Evolutionary conservation across 2,113 vertebrate genomes (phyloP), one percentile per base, ranked within the genome.

Genomic region (Passer montanus): DNA sequence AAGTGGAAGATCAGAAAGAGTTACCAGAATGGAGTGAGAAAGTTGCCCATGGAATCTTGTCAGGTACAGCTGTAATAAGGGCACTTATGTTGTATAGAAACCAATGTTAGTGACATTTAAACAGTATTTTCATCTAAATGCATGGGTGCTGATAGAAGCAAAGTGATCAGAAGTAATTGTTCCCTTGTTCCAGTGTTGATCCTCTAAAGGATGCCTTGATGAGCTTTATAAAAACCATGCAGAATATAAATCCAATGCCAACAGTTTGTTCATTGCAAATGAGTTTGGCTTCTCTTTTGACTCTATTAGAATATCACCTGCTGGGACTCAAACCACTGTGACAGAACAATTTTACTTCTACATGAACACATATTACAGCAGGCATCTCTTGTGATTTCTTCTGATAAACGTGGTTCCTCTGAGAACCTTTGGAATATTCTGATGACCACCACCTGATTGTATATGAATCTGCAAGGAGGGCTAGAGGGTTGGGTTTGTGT

Each of bases 11-110:
- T 52, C 50, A 96, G 44, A 98, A 97, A 90, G 96, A 97, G 49
- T 91, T 99, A 56, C 99, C 99, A 10, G 99, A 99, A 89, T 99
- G 99, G 99, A 99, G 99, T 91, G 99, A 99, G 97, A 99, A 99
- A 93, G 98, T 99, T 89, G 98, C 99, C 41, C 99, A 97, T 43
- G 99, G 99, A 89, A 99, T 99, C 89, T 97, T 99, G 86, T 98
- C 99, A 97, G 99, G 99, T 99, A 98, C 20, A 37, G 44, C 50
- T 81, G 31, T 43, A 90, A 35, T 56, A 63, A 62, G 26, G 50
- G 52, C 30, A 30, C 20, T 64, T 64, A 9, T 37, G 31, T 59
- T 84, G 11, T 80, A 52, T n/a, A 19, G 52, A 78, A 87, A 46
- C 18, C 6, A 44, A 44, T 8, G 20, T 41, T 44, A 86, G 27